Base-by-base conservation (phyloP, 2,797 vertebrate species). In the Enteromius unitaeniatus region DNA sequence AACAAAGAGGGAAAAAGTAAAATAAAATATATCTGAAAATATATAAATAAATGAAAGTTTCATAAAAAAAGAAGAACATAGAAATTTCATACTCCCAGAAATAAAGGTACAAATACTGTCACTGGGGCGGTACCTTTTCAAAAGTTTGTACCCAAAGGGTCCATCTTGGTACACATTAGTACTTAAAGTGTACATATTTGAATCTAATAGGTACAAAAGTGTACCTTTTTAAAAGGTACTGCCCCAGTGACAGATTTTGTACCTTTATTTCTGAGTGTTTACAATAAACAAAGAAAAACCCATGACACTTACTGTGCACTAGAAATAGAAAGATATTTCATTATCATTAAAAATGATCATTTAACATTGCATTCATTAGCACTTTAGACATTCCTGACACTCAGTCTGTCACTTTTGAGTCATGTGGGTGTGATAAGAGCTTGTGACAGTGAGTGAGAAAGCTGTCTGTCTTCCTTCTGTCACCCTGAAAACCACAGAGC, bases 371-470 rank as follows among this genome's bases (percentile, higher is more conserved):
- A 55, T 23, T 55, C 31, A 55, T n/a, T 23, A 34, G 10, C 49
- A 55, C 49, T 76, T n/a, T 60, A 13, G 37, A 60, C 53, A 60
- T 45, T 45, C 53, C 7, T 17, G 31, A 55, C 72, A 55, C 21
- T 77, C 53, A 19, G 74, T 26, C 37, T 77, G 37, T 77, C 73
- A 74, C 69, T 64, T 17, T n/a, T 28, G 31, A 76, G 47, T 58
- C 17, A 49, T 55, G 28, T 49, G 17, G 26, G 47, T 69, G 23
- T 69, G 37, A 83, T 77, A 77, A 69, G 49, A 77, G 17, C 49
- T 51, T 83, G 51, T 58, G 53, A 53, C 55, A 55, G 45, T 2
- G 6, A 31, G 60, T 64, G 45, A 72, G 42, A 55, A 67, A 47
- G 40, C 37, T 69, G 69, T 51, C 34, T 31, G 31, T 21, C 9